phyloP scores from a whole-genome alignment of 2,113 vertebrate genomes.

The Xyliphius kryptos region DNA sequence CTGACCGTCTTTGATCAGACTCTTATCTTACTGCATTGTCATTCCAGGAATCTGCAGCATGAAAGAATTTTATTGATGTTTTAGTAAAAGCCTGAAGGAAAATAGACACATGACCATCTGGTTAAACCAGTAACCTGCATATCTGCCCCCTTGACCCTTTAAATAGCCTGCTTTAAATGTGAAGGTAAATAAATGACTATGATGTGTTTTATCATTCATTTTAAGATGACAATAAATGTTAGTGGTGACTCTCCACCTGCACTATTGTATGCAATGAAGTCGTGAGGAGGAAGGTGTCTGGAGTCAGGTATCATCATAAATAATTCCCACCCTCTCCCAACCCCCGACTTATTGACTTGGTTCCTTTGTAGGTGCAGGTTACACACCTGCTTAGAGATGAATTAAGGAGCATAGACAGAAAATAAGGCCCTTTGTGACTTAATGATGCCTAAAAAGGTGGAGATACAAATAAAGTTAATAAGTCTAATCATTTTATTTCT shows the following conservation, averaged over 20 bases:
- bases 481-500: neutral
- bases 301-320: slow-evolving; percentile 44
- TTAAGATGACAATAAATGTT: neutral
- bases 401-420: slow-evolving; percentile 33
- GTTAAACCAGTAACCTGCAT: too few species aligned
- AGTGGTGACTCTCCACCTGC: neutral
- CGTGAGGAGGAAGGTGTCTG: neutral
- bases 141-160: too few species aligned
- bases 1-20: too few species aligned
- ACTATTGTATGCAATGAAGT: neutral
- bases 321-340: slow-evolving; percentile 41
- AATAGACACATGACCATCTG: too few species aligned
- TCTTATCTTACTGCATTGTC: too few species aligned
- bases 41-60: too few species aligned
- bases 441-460: slow-evolving; percentile 26
- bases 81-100: too few species aligned
- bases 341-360: slow-evolving; percentile 46
- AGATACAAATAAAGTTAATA: neutral
- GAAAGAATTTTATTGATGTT: too few species aligned
- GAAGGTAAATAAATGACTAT: too few species aligned
- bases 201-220: too few species aligned
- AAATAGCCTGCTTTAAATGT: too few species aligned
- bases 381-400: slow-evolving; percentile 48
- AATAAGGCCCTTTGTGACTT: slow-evolving; percentile 40
- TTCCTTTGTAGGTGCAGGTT: slow-evolving; percentile 39